Evolutionary conservation across 1,140 invertebrate species (phyloP), one percentile per base, ranked within the genome.

Genomic region (Drosophila orena): DNA sequence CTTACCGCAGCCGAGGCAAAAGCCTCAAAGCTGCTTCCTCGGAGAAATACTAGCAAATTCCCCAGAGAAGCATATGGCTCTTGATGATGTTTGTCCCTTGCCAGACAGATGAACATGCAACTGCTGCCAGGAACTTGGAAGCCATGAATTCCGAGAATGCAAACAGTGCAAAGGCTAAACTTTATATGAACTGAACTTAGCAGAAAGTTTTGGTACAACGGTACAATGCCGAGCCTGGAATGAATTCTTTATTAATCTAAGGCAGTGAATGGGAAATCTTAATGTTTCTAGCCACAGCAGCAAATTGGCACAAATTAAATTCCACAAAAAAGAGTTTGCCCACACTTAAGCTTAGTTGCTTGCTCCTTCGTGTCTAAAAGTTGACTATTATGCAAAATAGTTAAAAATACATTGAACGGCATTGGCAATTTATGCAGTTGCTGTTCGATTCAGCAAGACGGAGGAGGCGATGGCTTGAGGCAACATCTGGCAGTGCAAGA

Each of bases 361-460:
- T n/a, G 24, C 10, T 20, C 3, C n/a, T 4, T 7, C n/a, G 11
- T 42, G n/a, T 38, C 49, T 47, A 50, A 22, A 54, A 65, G 35
- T 49, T 66, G 53, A 69, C 59, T 58, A 61, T 78, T 81, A 84
- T 80, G 73, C 72, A 84, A 84, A 84, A 57, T 52, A 77, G 61
- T 58, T 69, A 77, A 68, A 85, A 73, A 73, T 59, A 80, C 72
- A 84, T 77, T 58, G 81, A 77, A 65, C 66, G 65, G 65, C 50
- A 52, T 56, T 69, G 53, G 22, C 47, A 85, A 77, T 79, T 77
- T 85, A 79, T 85, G 81, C 81, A 65, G 53, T 84, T 65, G 61
- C 57, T 65, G 79, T 71, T 57, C 22, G 44, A 2, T 17, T n/a
- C 22, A n/a, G 20, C 10, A 6, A n/a, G n/a, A 0, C 3, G 30